These are phyloP conservation scores for Drosophila oshimai DNA, from an alignment of 1,140 invertebrate genomes.

Conservation along the genomic window DNA sequence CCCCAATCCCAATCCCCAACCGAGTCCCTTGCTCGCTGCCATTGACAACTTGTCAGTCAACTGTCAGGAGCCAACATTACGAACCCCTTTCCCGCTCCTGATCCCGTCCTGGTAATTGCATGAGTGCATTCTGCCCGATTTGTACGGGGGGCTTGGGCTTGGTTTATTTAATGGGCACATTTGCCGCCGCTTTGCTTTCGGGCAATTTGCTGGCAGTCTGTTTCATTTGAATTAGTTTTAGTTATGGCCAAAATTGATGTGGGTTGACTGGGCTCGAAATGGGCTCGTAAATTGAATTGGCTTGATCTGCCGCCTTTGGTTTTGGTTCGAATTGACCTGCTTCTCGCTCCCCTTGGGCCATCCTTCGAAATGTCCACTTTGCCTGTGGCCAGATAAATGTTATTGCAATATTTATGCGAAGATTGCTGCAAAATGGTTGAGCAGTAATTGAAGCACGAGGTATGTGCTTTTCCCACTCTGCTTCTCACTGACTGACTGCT, in stretches of 20 bases:
- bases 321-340: background rate
- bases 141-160: too few species aligned
- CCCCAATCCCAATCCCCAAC: background rate
- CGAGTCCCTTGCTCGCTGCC: conserved; percentile 22
- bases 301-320: background rate
- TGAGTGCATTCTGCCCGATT: conserved; percentile 56
- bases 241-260: conserved; percentile 46
- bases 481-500: background rate
- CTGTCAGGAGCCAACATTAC: conserved; percentile 57
- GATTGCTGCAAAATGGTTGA: conserved; percentile 23
- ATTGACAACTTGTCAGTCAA: conserved; percentile 80
- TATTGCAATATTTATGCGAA: conserved; percentile 40
- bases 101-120: conserved; percentile 59
- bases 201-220: conserved; percentile 43
- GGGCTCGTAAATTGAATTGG: conserved; percentile 38
- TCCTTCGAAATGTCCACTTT: conserved; percentile 33
- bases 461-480: background rate
- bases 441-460: conserved; percentile 26
- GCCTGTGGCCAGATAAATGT: conserved; percentile 42
- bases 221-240: conserved; percentile 44
- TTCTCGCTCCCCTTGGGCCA: conserved; percentile 15
- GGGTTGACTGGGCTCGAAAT: conserved; percentile 16
- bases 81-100: conserved; percentile 13
- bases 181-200: conserved; percentile 22
- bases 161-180: conserved; percentile 50